Conservation (phyloP, 2,797 vertebrate species). For the Pangasius sanitwongsei region DNA sequence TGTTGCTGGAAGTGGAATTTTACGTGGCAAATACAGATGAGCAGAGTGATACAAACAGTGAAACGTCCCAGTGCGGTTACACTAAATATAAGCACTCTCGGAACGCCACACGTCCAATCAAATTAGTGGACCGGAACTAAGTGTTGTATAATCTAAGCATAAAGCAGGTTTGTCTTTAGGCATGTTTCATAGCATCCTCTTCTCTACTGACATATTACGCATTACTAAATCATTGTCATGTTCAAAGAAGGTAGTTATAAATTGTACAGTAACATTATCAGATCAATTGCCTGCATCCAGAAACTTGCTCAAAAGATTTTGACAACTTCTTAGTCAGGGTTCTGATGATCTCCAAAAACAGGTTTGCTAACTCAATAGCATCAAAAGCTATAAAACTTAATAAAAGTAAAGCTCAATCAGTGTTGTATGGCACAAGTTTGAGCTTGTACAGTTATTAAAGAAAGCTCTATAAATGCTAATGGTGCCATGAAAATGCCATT, state of each 20-base stretch:
- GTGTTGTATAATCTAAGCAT: not conserved
- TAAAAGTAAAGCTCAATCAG: not conserved
- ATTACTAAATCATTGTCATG: not conserved
- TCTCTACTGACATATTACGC: not conserved
- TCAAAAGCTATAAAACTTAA: not conserved
- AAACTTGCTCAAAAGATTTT: not conserved
- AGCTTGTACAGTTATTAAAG: not conserved
- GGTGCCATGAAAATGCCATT: not conserved
- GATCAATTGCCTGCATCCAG: too few species aligned
- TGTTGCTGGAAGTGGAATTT: not conserved
- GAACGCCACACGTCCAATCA: not conserved
- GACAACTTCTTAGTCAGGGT: not conserved
- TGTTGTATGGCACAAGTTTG: not conserved
- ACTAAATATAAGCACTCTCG: not conserved
- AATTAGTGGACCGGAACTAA: not conserved
- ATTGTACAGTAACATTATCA: not conserved
- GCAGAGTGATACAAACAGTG: not conserved
- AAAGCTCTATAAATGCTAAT: not conserved
- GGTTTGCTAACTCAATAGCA: not conserved
- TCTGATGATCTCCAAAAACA: not conserved
- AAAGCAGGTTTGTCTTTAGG: not conserved
- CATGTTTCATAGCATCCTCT: not conserved
- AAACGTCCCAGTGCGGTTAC: not conserved
- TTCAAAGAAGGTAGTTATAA: not conserved
- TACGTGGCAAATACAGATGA: not conserved